Base-by-base conservation (phyloP, 2,113 vertebrate species). In the Gulo gulo region DNA sequence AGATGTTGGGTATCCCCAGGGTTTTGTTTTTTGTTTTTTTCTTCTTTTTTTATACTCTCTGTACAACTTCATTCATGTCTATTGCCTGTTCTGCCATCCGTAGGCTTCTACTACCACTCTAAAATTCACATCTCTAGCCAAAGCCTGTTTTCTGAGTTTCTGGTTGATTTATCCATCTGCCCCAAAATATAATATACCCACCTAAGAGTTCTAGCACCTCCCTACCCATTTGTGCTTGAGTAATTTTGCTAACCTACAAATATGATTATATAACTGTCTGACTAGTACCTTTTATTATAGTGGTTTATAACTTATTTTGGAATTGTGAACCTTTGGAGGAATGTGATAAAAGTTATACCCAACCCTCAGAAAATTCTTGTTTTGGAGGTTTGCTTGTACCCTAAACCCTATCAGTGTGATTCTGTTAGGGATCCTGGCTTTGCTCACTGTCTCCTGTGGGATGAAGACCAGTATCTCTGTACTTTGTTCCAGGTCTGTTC, bases 291-390 rank as follows among this genome's bases (percentile, higher is more conserved):
- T 92, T 86, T 90, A 79, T 93, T 92, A 73, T n/a, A 50, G 76
- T 93, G 23, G 18, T 59, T 95, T 88, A 59, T 88, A 92, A 82
- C 18, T 39, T 76, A 59, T 71, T 93, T 96, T 92, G 93, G 67
- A 91, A 69, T 93, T 12, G 18, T n/a, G 4, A 42, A 31, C n/a
- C 36, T 94, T 93, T 95, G 24, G 52, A 92, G 34, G 45, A 95
- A 88, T 90, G n/a, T 89, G 52, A 65, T 94, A 29, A 92, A 87
- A 94, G 39, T 47, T 94, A 29, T 87, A n/a, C 26, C 12, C 13
- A 45, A 24, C 7, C 15, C 84, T 92, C n/a, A 65, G 76, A 88
- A 86, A 86, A 83, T 65, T 71, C 89, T 76, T 71, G 21, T 88
- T 82, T 90, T 47, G 6, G 50, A 73, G 23, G n/a, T 95, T 88